Conservation (phyloP, 2,888 invertebrate genomes). For the Coelopa pilipes region DNA sequence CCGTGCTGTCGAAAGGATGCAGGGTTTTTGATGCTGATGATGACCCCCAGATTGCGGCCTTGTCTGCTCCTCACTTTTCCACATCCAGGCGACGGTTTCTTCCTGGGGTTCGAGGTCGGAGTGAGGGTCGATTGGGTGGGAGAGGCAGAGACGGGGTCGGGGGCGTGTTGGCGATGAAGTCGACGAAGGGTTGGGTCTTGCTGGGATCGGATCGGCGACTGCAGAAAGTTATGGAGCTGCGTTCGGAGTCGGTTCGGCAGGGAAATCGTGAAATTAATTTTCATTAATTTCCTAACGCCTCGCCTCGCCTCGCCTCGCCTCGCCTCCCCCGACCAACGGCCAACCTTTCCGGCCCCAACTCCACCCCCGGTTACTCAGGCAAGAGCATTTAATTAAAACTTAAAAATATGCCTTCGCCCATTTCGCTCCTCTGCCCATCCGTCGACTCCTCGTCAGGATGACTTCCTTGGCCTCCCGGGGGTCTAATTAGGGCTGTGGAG, state of each 20-base stretch:
- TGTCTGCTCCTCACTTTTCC: too few relatives aligned
- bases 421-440: background rate
- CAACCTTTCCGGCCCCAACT: background rate
- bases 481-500: background rate
- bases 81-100: too few relatives aligned
- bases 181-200: too few relatives aligned
- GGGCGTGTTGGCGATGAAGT: too few relatives aligned
- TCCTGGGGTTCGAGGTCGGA: too few relatives aligned
- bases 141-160: too few relatives aligned
- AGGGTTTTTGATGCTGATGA: too few relatives aligned
- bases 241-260: background rate
- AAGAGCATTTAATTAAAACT: slow-evolving; percentile 11
- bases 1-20: too few relatives aligned
- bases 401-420: background rate
- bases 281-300: slow-evolving; percentile 1
- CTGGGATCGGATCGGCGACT: background rate
- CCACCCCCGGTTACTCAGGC: background rate
- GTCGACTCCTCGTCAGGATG: background rate
- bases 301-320: background rate
- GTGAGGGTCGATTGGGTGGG: too few relatives aligned
- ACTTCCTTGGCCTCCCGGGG: background rate
- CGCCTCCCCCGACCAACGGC: background rate
- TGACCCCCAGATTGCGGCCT: too few relatives aligned
- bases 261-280: background rate
- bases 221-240: background rate